phyloP scores from a whole-genome alignment of 1,140 invertebrate genomes.

The Hormaphis cornu region DNA sequence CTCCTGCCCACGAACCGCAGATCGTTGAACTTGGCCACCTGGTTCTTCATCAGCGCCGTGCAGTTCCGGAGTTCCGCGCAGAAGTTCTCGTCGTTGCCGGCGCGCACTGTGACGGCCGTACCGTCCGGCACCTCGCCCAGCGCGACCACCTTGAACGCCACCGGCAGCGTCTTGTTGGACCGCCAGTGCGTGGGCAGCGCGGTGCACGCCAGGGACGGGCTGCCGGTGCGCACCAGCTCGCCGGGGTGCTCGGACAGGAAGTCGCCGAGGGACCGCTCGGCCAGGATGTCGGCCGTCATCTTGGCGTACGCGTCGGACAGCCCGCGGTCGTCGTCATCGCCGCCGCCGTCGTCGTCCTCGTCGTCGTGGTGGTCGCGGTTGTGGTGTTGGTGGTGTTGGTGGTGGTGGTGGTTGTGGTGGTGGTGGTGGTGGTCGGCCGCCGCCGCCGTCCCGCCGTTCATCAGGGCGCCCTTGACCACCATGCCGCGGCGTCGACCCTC shows the following conservation, averaged over 20 bases:
- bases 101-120: conserved; percentile 86
- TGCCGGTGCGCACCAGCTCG: conserved; percentile 85
- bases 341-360: conserved; percentile 43
- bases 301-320: conserved; percentile 76
- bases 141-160: conserved; percentile 87
- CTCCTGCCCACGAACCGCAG: conserved; percentile 92
- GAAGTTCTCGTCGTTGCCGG: conserved; percentile 96
- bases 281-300: conserved; percentile 78
- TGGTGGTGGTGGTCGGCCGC: conserved; percentile 45
- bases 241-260: conserved; percentile 85
- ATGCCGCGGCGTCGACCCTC: neutral
- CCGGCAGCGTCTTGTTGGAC: conserved; percentile 93
- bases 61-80: conserved; percentile 89
- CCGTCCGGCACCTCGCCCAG: conserved; percentile 88
- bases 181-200: conserved; percentile 88
- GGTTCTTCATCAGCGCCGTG: conserved; percentile 91
- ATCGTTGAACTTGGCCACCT: conserved; percentile 97
- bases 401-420: too few relatives aligned
- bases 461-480: neutral
- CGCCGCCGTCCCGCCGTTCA: conserved; percentile 41
- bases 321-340: conserved; percentile 46
- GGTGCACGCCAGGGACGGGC: conserved; percentile 84
- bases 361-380: conserved; percentile 44
- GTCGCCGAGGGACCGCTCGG: conserved; percentile 76
- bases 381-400: too few relatives aligned